Percentiles rank a stretch among this genome's conserved stretches.
Conservation (phyloP, 35 echinoderm and acorn worm species). For the Apostichopus japonicus region DNA sequence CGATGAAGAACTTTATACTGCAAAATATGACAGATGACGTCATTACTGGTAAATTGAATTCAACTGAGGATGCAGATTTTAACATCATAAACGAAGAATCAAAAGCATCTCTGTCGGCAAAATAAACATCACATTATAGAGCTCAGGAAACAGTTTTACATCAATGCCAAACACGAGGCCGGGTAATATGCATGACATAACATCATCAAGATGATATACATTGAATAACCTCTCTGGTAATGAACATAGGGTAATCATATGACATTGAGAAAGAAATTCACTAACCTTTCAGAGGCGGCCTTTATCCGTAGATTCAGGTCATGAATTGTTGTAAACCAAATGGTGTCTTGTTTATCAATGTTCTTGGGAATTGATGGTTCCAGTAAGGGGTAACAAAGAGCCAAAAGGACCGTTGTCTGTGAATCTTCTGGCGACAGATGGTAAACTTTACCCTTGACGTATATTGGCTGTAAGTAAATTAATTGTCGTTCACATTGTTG, state of each 20-base stretch:
- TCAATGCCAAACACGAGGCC: background rate
- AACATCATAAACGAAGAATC: background rate
- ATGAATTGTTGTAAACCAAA: conserved; percentile 55
- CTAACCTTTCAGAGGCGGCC: conserved; percentile 41
- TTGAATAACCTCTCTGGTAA: too few relatives aligned
- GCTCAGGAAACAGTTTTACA: background rate
- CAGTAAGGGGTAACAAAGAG: conserved; percentile 21
- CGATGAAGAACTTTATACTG: conserved; percentile 44
- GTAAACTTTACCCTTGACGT: conserved; percentile 39
- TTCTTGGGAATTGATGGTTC: background rate
- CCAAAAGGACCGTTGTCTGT: conserved; percentile 34
- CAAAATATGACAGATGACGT: conserved; percentile 2
- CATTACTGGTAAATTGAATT: background rate
- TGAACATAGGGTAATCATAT: too few relatives aligned
- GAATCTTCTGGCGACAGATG: background rate
- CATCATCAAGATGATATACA: too few relatives aligned
- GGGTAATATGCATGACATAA: too few relatives aligned
- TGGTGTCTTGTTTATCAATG: background rate
- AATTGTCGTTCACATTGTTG: background rate
- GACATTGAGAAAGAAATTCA: background rate
- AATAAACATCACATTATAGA: background rate
- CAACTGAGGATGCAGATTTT: background rate
- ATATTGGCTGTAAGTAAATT: conserved; percentile 22
- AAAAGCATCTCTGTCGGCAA: background rate
- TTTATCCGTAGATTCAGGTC: conserved; percentile 45